phyloP scores from a whole-genome alignment of 2,113 vertebrate genomes.

The Chlorodrepanis virens region DNA sequence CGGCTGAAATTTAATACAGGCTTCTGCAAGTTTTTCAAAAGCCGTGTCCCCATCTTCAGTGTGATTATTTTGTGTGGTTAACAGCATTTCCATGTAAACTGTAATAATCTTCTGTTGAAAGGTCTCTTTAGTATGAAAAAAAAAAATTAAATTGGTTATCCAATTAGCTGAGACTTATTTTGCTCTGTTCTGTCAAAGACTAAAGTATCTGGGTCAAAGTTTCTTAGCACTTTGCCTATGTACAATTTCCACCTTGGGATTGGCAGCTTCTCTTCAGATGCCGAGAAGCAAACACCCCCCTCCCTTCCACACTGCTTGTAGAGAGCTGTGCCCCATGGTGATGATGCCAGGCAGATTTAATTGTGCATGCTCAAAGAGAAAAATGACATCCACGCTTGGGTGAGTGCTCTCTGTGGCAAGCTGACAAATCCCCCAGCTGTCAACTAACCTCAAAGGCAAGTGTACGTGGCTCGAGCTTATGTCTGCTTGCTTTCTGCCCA shows the following conservation, averaged over 20 bases:
- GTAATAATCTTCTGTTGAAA: not conserved
- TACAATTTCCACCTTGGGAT: not conserved
- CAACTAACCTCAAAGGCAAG: conserved; percentile 58
- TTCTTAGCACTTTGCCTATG: not conserved
- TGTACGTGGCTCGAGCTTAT: conserved; percentile 29
- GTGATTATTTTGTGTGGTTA: not conserved
- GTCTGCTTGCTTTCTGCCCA: conserved; percentile 30
- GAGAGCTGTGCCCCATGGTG: not conserved
- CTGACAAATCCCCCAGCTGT: conserved; percentile 63
- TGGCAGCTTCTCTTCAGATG: not conserved
- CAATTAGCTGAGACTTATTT: not conserved
- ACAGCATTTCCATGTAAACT: not conserved
- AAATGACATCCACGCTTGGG: conserved; percentile 45
- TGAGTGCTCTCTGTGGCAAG: conserved; percentile 61
- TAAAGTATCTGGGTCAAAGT: not conserved
- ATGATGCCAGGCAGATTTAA: conserved; percentile 62
- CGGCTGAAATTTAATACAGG: not conserved
- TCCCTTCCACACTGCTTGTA: not conserved
- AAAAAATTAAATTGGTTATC: not conserved
- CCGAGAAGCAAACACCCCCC: not conserved
- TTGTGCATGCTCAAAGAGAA: conserved; percentile 62
- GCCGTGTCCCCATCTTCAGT: not conserved
- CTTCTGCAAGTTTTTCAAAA: not conserved
- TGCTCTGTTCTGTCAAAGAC: not conserved
- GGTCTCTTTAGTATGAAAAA: not conserved